Percentiles rank a stretch among this genome's conserved stretches.
Conservation (phyloP, 2,113 vertebrate genomes). For the Phalacrocorax carbo region DNA sequence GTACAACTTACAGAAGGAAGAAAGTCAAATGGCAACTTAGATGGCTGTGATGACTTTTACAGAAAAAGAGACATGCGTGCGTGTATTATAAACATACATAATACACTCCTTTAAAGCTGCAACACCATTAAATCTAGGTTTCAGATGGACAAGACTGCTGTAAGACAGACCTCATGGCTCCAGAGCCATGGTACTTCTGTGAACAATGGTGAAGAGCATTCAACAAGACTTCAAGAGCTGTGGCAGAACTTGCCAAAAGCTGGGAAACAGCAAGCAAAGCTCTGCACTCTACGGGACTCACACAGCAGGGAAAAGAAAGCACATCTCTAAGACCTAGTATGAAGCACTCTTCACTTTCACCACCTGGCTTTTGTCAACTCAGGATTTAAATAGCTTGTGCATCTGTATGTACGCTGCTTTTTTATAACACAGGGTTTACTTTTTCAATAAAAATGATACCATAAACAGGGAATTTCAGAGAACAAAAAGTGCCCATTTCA, state of each 20-base stretch:
- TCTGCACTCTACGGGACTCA: neutral
- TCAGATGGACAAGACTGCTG: neutral
- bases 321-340: neutral
- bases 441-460: neutral
- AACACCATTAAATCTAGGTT: neutral
- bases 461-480: neutral
- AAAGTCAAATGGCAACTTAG: neutral
- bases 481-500: neutral
- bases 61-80: neutral
- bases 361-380: neutral
- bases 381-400: neutral
- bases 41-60: neutral
- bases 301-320: neutral
- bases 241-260: neutral
- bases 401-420: neutral
- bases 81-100: neutral
- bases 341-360: neutral
- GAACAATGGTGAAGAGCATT: neutral
- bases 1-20: neutral
- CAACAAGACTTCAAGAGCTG: neutral
- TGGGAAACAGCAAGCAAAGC: neutral
- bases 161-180: neutral
- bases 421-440: neutral
- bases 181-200: neutral
- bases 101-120: neutral